Conservation (phyloP, 2,797 vertebrate species). For the Sebastes diaconus region DNA sequence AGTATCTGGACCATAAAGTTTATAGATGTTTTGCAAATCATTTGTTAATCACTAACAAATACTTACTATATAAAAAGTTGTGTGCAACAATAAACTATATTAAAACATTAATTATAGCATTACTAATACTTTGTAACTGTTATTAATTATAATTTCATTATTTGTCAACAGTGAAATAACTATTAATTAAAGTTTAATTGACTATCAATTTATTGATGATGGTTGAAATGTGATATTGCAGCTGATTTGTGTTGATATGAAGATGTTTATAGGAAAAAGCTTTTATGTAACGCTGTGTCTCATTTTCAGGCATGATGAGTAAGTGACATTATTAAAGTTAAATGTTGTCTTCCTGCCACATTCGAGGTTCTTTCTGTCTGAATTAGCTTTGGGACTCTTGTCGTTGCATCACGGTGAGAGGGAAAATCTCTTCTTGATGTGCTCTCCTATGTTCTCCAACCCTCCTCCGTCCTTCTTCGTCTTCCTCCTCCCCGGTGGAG, state of each 20-base stretch:
- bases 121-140: no score
- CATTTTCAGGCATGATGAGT: neutral
- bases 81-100: no score
- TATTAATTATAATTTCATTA: no score
- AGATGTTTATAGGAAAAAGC: neutral
- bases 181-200: no score
- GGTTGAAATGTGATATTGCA: neutral
- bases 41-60: no score
- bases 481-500: slow-evolving; percentile 5
- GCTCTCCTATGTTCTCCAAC: slow-evolving; percentile 10
- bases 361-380: neutral
- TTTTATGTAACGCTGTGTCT: neutral
- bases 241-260: neutral
- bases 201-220: neutral
- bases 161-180: no score
- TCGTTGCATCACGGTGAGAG: neutral
- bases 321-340: neutral
- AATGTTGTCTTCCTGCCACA: neutral
- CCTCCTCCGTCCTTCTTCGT: slow-evolving; percentile 21
- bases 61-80: no score
- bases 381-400: neutral
- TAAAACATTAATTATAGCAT: no score
- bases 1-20: neutral
- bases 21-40: neutral
- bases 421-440: slow-evolving; percentile 26